phyloP scores from a whole-genome alignment of 2,113 vertebrate species.

The Carassius carassius region DNA sequence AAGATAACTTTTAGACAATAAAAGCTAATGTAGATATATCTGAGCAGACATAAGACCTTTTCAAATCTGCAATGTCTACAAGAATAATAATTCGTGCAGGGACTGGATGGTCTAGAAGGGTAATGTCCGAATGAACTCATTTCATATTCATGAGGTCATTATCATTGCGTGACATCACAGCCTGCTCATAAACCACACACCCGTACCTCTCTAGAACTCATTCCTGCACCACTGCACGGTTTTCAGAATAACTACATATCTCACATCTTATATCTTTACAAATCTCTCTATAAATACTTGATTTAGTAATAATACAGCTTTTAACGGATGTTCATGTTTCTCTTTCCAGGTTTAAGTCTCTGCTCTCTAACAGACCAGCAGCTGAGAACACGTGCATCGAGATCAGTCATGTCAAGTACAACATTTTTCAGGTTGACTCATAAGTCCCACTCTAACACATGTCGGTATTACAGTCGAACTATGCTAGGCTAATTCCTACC shows the following conservation, averaged over 20 bases:
- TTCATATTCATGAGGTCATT: not conserved
- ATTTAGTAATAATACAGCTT: not conserved
- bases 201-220: not conserved
- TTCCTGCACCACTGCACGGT: not conserved
- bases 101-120: not conserved
- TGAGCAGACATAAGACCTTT: not conserved
- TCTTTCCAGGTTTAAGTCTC: conserved; percentile 86
- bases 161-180: not conserved
- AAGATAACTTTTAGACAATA: not conserved
- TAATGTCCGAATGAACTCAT: not conserved
- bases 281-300: not conserved
- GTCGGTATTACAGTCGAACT: not conserved
- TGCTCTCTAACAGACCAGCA: conserved; percentile 92
- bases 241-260: too few species aligned
- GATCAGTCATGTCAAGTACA: conserved; percentile 82
- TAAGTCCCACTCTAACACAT: not conserved
- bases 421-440: conserved; percentile 63
- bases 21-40: not conserved
- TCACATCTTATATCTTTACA: not conserved
- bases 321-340: not conserved
- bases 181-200: too few species aligned
- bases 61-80: not conserved
- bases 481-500: not conserved
- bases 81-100: not conserved
- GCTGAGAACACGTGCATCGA: conserved; percentile 96